A percentile compares a stretch with the other conserved stretches of the same genome.
phyloP scores from a whole-genome alignment of 1,140 invertebrate species.

The Ditylenchus dipsaci region DNA sequence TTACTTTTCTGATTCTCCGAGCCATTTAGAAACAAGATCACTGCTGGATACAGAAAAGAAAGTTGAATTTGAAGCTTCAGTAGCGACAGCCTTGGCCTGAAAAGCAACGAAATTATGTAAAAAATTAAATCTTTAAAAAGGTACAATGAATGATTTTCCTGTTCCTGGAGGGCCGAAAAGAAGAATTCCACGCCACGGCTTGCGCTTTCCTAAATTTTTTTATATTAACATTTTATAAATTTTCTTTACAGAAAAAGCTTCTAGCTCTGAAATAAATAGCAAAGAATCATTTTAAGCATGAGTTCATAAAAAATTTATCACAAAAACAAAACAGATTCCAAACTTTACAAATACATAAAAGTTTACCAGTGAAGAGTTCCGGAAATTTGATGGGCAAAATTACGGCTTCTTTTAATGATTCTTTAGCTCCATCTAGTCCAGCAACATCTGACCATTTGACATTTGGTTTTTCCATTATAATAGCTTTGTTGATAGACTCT shows the following conservation, averaged over 20 bases:
- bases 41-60: slow-evolving; percentile 98
- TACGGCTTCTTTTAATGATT: slow-evolving; percentile 98
- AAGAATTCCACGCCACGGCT: slow-evolving; percentile 96
- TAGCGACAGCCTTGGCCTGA: slow-evolving; percentile 87
- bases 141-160: slow-evolving; percentile 90
- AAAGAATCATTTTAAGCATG: no score
- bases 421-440: slow-evolving; percentile 90
- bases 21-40: slow-evolving; percentile 98
- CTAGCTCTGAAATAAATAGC: no score
- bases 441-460: slow-evolving; percentile 93
- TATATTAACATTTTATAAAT: background rate
- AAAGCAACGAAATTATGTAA: slow-evolving; percentile 3
- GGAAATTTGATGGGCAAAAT: slow-evolving; percentile 98
- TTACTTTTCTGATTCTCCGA: slow-evolving; percentile 93
- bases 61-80: slow-evolving; percentile 96
- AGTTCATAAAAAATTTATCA: no score
- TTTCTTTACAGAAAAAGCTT: no score
- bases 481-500: slow-evolving; percentile 67
- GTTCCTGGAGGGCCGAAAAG: slow-evolving; percentile 99
- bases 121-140: background rate
- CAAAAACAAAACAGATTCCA: no score
- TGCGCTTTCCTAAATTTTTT: slow-evolving; percentile 65
- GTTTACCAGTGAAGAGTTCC: slow-evolving; percentile 95
- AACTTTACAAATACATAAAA: no score
- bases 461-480: slow-evolving; percentile 77